A percentile compares a stretch with the other conserved stretches of the same genome.
phyloP scores from a whole-genome alignment of 2,888 invertebrate genomes.

The Phyto melanocephala region DNA sequence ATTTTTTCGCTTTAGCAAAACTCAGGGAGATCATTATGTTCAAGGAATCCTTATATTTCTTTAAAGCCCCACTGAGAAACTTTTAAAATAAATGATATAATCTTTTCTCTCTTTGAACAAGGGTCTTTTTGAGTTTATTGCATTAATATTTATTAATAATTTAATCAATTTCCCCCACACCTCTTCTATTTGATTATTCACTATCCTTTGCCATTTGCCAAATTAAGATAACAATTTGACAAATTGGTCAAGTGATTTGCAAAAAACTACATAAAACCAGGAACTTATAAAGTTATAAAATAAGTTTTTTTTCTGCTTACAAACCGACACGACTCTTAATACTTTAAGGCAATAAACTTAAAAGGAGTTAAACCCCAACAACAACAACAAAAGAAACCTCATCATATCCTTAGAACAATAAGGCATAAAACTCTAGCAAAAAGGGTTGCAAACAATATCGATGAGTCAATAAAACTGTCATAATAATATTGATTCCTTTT shows the following conservation, averaged over 20 bases:
- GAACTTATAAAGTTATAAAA: constrained; percentile 11
- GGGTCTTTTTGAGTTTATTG: too few species aligned
- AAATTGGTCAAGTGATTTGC: constrained; percentile 78
- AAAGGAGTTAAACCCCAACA: constrained; percentile 42
- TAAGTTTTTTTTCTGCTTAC: constrained; percentile 29
- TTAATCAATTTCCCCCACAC: not conserved
- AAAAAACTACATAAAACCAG: constrained; percentile 67
- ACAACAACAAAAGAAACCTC: constrained; percentile 12
- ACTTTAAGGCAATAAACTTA: constrained; percentile 30
- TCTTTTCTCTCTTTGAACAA: too few species aligned
- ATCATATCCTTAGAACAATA: constrained; percentile 25
- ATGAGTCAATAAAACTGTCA: constrained; percentile 55
- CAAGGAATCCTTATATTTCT: too few species aligned
- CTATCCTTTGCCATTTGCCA: constrained; percentile 63
- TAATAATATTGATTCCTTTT: constrained; percentile 54
- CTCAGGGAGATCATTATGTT: too few species aligned
- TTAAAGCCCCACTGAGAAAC: too few species aligned
- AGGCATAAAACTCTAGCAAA: constrained; percentile 11
- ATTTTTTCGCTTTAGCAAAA: too few species aligned
- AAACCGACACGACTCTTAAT: constrained; percentile 9
- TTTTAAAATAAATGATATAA: too few species aligned
- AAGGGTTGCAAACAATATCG: constrained; percentile 51
- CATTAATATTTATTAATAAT: too few species aligned
- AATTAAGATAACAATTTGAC: constrained; percentile 71
- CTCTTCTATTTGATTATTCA: not conserved